Evolutionary conservation across 2,113 vertebrate genomes (phyloP).

Genomic region (Ciconia maguari): DNA sequence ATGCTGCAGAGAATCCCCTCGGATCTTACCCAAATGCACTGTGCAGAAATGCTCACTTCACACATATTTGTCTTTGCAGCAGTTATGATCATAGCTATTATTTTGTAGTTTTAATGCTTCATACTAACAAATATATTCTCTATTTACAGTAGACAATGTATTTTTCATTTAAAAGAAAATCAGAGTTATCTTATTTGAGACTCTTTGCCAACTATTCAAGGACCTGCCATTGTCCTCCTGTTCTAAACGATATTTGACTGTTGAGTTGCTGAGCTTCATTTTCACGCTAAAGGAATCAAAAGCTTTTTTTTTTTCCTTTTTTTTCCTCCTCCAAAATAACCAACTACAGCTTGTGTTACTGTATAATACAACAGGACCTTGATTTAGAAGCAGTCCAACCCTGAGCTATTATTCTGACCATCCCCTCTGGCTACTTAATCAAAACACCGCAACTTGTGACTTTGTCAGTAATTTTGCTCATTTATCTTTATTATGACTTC

Average conservation of each 20-base stretch:
- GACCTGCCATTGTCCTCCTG: neutral
- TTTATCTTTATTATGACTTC: constrained; percentile 76
- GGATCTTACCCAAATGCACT: neutral
- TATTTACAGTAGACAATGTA: neutral
- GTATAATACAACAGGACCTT: constrained; percentile 36
- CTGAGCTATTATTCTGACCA: constrained; percentile 69
- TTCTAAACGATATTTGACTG: neutral
- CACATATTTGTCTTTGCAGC: neutral
- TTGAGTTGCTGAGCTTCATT: constrained; percentile 48
- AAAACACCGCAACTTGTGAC: constrained; percentile 70
- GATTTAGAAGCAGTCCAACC: constrained; percentile 58
- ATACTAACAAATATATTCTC: neutral
- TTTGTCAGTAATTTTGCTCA: constrained; percentile 74
- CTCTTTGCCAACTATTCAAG: neutral
- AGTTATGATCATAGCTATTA: neutral
- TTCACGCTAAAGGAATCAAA: constrained; percentile 26
- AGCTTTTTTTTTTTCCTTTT: neutral
- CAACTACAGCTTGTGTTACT: constrained; percentile 21
- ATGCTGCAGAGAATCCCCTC: neutral
- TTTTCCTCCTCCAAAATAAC: neutral
- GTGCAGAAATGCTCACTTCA: neutral
- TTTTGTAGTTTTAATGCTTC: neutral
- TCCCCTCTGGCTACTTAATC: constrained; percentile 70
- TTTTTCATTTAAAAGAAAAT: constrained; percentile 15
- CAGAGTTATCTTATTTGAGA: neutral